Base-by-base conservation (phyloP, 2,888 invertebrate genomes). In the Tanypteryx hageni region DNA sequence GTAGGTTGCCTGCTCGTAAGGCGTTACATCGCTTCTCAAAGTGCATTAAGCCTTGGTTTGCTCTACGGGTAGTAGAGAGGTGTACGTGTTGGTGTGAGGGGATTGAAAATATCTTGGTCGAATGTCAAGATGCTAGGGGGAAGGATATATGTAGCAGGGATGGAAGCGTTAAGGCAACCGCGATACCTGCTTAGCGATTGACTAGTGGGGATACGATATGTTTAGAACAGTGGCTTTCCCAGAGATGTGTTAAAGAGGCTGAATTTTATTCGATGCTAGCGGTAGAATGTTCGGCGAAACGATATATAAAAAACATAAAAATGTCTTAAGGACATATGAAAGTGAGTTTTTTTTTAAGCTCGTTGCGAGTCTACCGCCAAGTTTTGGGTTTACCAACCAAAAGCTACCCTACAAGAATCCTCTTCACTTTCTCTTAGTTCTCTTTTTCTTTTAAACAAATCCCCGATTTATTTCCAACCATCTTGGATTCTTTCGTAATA, bases 1-100 rank as follows among this genome's bases (percentile, higher is more conserved):
- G 64, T 64, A 89, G 89, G 89, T 68, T 89, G 89, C 89, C 89
- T 89, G 89, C 89, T 64, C 31, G 89, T 44, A n/a, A 89, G 68
- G 89, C 89, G 64, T 68, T 64, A 68, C 89, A 44, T 64, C 16
- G 31, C 31, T 86, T 27, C 86, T 64, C 64, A 44, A 64, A 89
- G 89, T 89, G 89, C 89, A 44, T 89, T 64, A 68, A 89, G 89
- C 89, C 64, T 89, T 89, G 86, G 61, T 86, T 18, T 57, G 89
- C 10, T 14, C 8, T 31, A 31, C 16, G 64, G 68, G 64, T 16
- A 64, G 31, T n/a, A 10, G 85, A 57, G 89, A 16, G 44, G 13
- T 64, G 89, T 44, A 13, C 31, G 89, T 14, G 31, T 89, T 44
- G n/a, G 44, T 83, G 31, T 44, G 44, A 44, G 44, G 44, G 44